Evolutionary conservation across 2,113 vertebrate species (phyloP).

Genomic region (Megalops atlanticus): DNA sequence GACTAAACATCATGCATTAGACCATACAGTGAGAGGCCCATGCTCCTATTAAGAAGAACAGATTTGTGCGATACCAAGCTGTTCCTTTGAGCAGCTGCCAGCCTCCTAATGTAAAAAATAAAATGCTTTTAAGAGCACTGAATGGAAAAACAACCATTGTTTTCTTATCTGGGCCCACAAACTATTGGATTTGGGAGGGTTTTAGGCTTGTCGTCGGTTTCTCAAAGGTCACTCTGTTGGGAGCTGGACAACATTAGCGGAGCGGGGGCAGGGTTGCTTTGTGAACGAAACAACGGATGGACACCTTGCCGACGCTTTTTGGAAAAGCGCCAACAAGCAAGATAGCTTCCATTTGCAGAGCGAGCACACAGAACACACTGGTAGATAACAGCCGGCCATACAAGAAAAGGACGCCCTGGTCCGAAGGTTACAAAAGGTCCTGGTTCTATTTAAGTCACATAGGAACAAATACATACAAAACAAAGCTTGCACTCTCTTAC

Average conservation of each 20-base stretch:
- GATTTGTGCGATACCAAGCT: background rate
- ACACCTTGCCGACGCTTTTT: background rate
- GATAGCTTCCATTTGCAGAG: background rate
- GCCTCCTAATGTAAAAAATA: background rate
- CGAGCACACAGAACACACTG: background rate
- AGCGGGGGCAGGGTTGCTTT: background rate
- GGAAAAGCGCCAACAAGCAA: background rate
- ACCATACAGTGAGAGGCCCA: no score
- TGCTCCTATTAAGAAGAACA: background rate
- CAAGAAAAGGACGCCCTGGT: background rate
- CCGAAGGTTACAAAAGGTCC: background rate
- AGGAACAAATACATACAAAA: no score
- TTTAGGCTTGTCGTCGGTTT: background rate
- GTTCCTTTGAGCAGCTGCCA: background rate
- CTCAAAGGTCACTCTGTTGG: background rate
- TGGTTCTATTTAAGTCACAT: no score
- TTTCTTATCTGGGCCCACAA: background rate
- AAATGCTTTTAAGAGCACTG: slow-evolving; percentile 6
- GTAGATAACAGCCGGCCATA: background rate
- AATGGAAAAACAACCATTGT: background rate
- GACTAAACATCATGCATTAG: background rate
- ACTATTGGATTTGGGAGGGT: background rate
- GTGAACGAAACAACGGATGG: background rate
- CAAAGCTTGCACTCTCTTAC: no score
- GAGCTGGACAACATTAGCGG: background rate